These are phyloP conservation scores for Premnoplex brunnescens DNA, from an alignment of 2,797 vertebrate species.

Conservation along the genomic window DNA sequence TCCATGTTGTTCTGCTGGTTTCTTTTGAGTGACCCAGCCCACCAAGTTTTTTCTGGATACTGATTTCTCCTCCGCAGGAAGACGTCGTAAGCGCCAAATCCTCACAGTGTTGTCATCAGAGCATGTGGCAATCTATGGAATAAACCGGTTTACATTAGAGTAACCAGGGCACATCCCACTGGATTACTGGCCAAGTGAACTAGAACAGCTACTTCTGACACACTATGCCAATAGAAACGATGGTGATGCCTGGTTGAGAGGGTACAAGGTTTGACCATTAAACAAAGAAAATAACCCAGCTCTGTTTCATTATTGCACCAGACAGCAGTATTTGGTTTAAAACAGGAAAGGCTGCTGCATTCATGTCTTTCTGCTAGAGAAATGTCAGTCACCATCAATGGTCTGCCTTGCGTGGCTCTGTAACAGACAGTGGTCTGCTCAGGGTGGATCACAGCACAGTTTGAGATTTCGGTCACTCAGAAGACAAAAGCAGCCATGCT, in stretches of 20 bases:
- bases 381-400: not conserved
- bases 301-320: not conserved
- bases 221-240: not conserved
- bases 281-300: not conserved
- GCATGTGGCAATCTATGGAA: constrained; percentile 89
- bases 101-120: constrained; percentile 95
- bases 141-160: not conserved
- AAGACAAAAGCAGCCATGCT: constrained; percentile 5
- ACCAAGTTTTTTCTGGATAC: constrained; percentile 78
- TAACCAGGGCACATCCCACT: not conserved
- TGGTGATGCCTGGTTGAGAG: not conserved
- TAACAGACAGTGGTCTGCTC: constrained; percentile 18
- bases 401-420: not conserved
- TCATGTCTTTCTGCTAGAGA: constrained; percentile 22
- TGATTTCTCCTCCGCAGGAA: constrained; percentile 66
- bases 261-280: not conserved
- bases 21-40: constrained; percentile 84
- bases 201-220: not conserved
- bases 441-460: not conserved
- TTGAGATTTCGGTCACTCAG: constrained; percentile 9
- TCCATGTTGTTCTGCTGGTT: constrained; percentile 32
- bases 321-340: constrained; percentile 24
- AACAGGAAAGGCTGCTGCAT: not conserved
- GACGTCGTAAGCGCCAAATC: constrained; percentile 87
- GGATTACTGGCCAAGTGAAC: not conserved